These are phyloP conservation scores for Limenitis camilla DNA, from an alignment of 2,888 invertebrate genomes.

Conservation along the genomic window DNA sequence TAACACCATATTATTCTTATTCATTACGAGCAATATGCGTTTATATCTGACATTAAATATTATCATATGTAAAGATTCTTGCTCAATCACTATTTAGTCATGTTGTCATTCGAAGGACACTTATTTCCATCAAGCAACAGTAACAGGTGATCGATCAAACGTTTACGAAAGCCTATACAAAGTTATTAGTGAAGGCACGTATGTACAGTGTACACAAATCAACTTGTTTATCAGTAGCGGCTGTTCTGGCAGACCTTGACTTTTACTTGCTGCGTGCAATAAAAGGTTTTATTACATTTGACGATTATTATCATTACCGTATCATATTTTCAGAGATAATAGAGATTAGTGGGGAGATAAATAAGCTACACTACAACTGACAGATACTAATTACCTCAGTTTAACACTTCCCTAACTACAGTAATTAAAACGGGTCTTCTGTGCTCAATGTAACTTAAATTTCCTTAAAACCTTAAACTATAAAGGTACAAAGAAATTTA, in stretches of 20 bases:
- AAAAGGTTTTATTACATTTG: slow-evolving; percentile 17
- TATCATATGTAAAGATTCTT: no score
- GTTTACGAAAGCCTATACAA: slow-evolving; percentile 7
- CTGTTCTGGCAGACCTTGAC: slow-evolving; percentile 19
- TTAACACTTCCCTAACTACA: no score
- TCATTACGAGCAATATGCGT: no score
- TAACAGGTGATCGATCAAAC: slow-evolving; percentile 6
- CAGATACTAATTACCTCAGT: no score
- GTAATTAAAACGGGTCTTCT: no score
- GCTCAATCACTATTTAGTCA: neutral
- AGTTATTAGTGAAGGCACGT: slow-evolving; percentile 2
- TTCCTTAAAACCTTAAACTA: no score
- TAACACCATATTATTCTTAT: no score
- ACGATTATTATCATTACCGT: slow-evolving; percentile 18
- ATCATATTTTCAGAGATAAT: slow-evolving; percentile 7
- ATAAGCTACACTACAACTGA: no score
- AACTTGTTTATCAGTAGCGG: slow-evolving; percentile 15
- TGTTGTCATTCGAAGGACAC: neutral
- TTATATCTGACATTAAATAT: no score
- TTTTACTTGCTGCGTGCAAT: slow-evolving; percentile 22
- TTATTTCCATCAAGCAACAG: neutral
- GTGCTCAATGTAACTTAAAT: no score
- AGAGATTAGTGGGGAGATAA: neutral
- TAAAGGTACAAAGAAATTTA: no score
- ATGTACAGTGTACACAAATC: neutral